Base-by-base conservation (phyloP, 2,888 invertebrate genomes). In the Rhagium mordax region DNA sequence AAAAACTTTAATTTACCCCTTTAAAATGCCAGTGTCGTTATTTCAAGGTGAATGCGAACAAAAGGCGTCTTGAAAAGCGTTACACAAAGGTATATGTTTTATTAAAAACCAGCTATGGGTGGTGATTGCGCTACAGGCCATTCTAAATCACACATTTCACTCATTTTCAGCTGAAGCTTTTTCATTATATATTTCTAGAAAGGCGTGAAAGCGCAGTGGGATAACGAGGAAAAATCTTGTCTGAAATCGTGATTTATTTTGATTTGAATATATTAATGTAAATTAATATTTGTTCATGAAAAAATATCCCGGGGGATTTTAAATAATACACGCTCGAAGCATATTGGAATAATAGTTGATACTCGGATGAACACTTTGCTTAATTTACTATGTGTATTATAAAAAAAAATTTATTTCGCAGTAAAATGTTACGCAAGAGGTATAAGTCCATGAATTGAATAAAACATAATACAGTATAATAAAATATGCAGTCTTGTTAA, bases 101-200 rank as follows among this genome's bases (percentile, higher is more conserved):
- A 60, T 60, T 60, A 60, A 60, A 60, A 60, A 18, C n/a, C n/a
- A 24, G 55, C 55, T 7, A 55, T 55, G 51, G 41, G 4, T 24
- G 21, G 55, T 55, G n/a, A 55, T 55, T 27, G 55, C 27, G 21
- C n/a, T 24, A 55, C 41, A 24, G 55, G 55, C 55, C 24, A 24
- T 24, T 24, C 55, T 24, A 24, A 55, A 55, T 55, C 55, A 24
- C 24, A 15, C 24, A 55, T 55, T 55, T 55, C 55, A 21, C 24
- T 20, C 27, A n/a, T 24, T 55, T 55, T 24, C 55, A n/a, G 55
- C 6, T 13, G 18, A 21, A 21, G 51, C 13, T 51, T 16, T 51
- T 51, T 51, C 55, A 24, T 55, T 55, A 55, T 55, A 24, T 15
- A 41, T n/a, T 41, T 41, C n/a, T 41, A 41, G 41, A 41, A 41